Percentiles rank a stretch among this genome's conserved stretches.
phyloP scores from a whole-genome alignment of 2,888 invertebrate species.

The Steromphala cineraria region DNA sequence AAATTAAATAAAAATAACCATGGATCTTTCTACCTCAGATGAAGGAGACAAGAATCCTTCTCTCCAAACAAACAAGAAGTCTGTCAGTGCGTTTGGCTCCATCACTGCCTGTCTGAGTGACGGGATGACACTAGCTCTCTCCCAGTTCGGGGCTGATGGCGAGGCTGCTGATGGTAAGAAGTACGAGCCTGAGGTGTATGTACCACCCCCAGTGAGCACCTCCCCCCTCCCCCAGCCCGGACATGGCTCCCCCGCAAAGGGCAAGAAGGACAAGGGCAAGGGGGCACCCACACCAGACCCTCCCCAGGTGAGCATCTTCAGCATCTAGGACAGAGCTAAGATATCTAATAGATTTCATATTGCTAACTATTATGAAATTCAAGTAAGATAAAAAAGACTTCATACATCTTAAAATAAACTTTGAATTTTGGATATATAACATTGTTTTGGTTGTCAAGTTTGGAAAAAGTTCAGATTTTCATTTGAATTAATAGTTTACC shows the following conservation, averaged over 20 bases:
- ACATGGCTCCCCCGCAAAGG: constrained; percentile 49
- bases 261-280: constrained; percentile 53
- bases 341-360: no score
- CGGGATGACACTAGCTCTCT: constrained; percentile 71
- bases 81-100: constrained; percentile 70
- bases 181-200: constrained; percentile 64
- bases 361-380: no score
- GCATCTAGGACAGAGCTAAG: no score
- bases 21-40: not conserved
- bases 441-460: no score
- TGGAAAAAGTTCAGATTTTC: no score
- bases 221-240: constrained; percentile 48
- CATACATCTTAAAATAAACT: no score
- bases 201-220: constrained; percentile 50
- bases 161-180: constrained; percentile 61
- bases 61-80: constrained; percentile 27
- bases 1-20: no score
- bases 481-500: no score
- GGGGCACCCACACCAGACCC: constrained; percentile 59
- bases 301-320: constrained; percentile 4
- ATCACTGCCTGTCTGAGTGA: constrained; percentile 68
- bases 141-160: constrained; percentile 70
- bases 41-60: constrained; percentile 22
- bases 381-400: no score
- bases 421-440: no score